Base-by-base conservation (phyloP, 2,113 vertebrate species). In the Dasyornis broadbenti region DNA sequence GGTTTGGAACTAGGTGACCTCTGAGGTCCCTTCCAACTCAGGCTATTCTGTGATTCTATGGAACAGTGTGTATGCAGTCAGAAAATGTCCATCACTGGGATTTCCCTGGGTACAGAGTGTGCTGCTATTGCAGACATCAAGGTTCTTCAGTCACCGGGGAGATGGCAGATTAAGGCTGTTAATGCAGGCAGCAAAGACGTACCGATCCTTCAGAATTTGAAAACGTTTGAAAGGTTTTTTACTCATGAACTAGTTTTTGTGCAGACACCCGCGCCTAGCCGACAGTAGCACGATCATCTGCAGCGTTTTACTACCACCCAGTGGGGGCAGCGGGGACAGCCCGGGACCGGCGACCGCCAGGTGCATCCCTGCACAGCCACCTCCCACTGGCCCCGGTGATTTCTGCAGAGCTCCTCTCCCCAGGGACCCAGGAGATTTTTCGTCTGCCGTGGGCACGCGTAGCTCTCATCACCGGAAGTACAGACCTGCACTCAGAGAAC, bases 231-330 rank as follows among this genome's bases (percentile, higher is more conserved):
- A 13, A 23, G 2, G 5, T 19, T 85, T 72, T 15, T 52, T 16
- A 7, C n/a, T 8, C 0, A 3, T 5, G 33, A 27, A 1, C 27
- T 7, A 0, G 23, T 19, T 21, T 5, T 33, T 11, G 33, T 0
- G 3, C 13, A 5, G 35, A 1, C 15, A 12, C 2, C 22, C 1
- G 26, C 12, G 7, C 35, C 44, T 31, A 2, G 6, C 7, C 11
- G 40, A 0, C 28, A 10, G 86, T 63, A 5, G 44, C 6, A 28
- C 7, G 21, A 49, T 54, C 5, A 88, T 83, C 27, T 28, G 19
- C 72, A 53, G 94, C 50, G n/a, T 49, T 96, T 47, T 85, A 82
- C 57, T 37, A 30, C 95, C 92, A 94, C 80, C 93, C 77, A n/a
- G 95, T 10, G 95, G 96, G 75, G 1, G 42, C 18, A 5, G 3